These are phyloP conservation scores for Burhinus bistriatus DNA, from an alignment of 2,113 vertebrate genomes.

Conservation along the genomic window DNA sequence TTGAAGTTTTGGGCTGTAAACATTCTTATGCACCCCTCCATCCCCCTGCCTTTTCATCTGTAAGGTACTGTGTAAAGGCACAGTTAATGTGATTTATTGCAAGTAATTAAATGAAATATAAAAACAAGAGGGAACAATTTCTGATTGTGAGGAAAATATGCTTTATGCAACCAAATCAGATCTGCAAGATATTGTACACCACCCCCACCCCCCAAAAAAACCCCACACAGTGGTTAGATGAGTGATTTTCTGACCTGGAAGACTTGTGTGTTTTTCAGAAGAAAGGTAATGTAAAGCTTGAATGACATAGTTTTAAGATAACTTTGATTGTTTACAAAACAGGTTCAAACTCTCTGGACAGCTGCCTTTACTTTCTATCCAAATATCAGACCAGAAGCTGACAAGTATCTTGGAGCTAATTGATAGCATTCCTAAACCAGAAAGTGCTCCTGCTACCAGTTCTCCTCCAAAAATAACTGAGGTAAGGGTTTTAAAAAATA, in stretches of 20 bases:
- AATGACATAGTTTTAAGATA: background rate
- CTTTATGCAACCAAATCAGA: background rate
- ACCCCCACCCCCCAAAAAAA: too few species aligned
- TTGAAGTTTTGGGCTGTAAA: background rate
- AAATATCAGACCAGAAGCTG: slow-evolving; percentile 91
- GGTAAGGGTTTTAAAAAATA: slow-evolving; percentile 67
- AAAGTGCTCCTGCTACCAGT: slow-evolving; percentile 69
- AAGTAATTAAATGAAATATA: background rate
- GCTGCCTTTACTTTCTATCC: slow-evolving; percentile 87
- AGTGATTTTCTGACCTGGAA: too few species aligned
- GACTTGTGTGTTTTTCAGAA: too few species aligned
- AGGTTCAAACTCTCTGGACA: slow-evolving; percentile 92
- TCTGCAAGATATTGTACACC: too few species aligned
- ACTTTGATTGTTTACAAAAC: slow-evolving; percentile 29
- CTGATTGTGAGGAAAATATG: background rate
- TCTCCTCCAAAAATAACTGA: slow-evolving; percentile 64
- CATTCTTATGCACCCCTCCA: rapidly evolving
- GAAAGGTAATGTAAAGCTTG: background rate
- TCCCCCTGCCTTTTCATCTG: background rate
- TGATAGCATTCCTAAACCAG: slow-evolving; percentile 90
- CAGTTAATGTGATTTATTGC: background rate
- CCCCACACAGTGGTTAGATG: too few species aligned
- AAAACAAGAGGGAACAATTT: background rate
- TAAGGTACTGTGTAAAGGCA: background rate
- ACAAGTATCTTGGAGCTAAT: slow-evolving; percentile 85